Evolutionary conservation across 2,888 invertebrate species (phyloP), one percentile per base, ranked within the genome.

Genomic region (Hesperia comma): DNA sequence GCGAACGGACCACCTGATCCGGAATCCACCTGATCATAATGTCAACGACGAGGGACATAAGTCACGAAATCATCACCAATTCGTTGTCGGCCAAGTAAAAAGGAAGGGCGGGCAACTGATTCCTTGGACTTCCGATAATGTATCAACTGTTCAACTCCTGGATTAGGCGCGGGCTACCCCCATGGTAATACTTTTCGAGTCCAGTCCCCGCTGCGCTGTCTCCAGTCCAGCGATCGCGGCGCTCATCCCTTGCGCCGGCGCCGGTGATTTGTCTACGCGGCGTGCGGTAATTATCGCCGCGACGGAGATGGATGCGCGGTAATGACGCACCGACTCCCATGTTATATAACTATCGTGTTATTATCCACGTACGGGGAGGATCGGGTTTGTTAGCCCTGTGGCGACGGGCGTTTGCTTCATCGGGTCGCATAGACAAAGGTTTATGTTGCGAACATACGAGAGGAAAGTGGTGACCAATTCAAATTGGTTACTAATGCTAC

Each of bases 281-380:
- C 74, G 79, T 80, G 79, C 79, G 79, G 79, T 84, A 85, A 86
- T 87, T 85, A 85, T 81, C 72, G 68, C 76, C 73, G 74, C 76
- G 86, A 85, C 85, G 83, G 85, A 84, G 87, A 87, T 84, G 77
- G 82, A 87, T 87, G 83, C 80, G 71, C 71, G 73, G 73, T 77
- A 83, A 83, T 83, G 81, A 79, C 70, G 74, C 76, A 76, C 75
- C 67, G 74, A 68, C 71, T 72, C 70, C 70, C 72, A 72, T 58
- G 57, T 64, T 64, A 64, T 60, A 60, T 64, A 64, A 64, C 51
- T 58, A 63, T 40, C 41, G 37, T 60, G 51, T 70, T 58, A 67
- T 69, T 19, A 49, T 43, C 43, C 49, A 70, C 58, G 60, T 51
- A 66, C 60, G 61, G 66, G 64, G 69, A 62, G 66, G 57, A 26